phyloP scores from a whole-genome alignment of 2,888 invertebrate genomes.

The Trisateles emortualis region DNA sequence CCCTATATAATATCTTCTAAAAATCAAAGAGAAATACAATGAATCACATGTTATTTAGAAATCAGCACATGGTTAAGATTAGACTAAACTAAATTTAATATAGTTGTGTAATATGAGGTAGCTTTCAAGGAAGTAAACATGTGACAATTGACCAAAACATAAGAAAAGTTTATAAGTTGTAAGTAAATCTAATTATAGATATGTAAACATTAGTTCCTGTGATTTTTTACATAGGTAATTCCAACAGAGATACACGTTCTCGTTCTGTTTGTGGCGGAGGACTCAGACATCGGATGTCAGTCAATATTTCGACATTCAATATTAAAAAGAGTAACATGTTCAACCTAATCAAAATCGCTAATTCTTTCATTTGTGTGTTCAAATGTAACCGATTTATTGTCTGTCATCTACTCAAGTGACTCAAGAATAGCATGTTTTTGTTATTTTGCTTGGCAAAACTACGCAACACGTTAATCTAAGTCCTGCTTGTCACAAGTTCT shows the following conservation, averaged over 20 bases:
- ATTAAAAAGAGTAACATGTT: no score
- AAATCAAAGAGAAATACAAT: constrained; percentile 1
- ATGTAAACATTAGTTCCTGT: no score
- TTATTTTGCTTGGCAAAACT: no score
- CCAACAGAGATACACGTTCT: neutral
- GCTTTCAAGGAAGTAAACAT: neutral
- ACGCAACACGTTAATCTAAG: no score
- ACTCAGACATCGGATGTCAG: neutral
- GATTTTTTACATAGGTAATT: no score
- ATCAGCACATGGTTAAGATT: neutral
- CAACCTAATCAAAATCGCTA: no score
- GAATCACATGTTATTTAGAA: constrained; percentile 7
- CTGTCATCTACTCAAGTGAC: constrained; percentile 46
- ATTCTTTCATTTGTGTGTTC: no score
- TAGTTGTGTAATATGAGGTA: neutral
- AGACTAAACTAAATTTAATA: neutral
- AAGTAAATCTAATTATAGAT: no score
- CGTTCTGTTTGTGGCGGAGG: neutral
- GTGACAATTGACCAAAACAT: no score
- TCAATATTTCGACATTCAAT: neutral
- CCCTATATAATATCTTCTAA: neutral
- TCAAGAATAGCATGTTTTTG: constrained; percentile 19
- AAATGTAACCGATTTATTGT: constrained; percentile 51
- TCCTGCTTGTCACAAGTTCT: no score
- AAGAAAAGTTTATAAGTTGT: no score